phyloP scores from a whole-genome alignment of 2,888 invertebrate species.

The Melitaea athalia region DNA sequence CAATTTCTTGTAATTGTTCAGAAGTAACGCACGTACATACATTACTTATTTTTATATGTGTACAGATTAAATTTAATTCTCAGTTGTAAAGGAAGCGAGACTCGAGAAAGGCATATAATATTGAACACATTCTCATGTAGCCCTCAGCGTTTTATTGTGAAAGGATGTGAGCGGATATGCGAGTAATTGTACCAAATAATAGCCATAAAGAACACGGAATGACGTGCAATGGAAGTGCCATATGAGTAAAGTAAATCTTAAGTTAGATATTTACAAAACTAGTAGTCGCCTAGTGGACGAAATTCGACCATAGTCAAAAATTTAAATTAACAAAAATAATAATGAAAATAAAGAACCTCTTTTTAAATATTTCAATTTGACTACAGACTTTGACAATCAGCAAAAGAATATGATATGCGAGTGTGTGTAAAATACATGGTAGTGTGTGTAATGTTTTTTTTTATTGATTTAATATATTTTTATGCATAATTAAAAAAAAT shows the following conservation, averaged over 20 bases:
- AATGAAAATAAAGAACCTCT: too few relatives aligned
- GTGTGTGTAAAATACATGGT: too few relatives aligned
- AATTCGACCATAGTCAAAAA: too few relatives aligned
- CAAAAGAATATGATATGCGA: too few relatives aligned
- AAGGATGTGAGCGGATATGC: conserved; percentile 34
- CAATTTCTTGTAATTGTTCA: too few relatives aligned
- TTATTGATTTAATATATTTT: too few relatives aligned
- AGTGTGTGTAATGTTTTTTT: too few relatives aligned
- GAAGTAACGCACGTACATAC: not conserved
- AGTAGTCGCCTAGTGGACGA: too few relatives aligned
- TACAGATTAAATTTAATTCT: conserved; percentile 2
- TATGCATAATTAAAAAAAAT: too few relatives aligned
- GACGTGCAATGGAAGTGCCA: conserved; percentile 11
- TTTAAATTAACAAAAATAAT: too few relatives aligned
- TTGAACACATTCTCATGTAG: conserved; percentile 20
- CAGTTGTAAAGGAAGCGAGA: conserved; percentile 10
- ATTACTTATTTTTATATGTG: not conserved
- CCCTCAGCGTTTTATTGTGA: conserved; percentile 37
- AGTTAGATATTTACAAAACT: not conserved
- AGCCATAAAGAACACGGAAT: conserved; percentile 17
- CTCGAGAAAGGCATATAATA: conserved; percentile 10
- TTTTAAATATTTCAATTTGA: too few relatives aligned
- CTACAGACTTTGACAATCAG: too few relatives aligned
- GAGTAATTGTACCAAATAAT: conserved; percentile 26
- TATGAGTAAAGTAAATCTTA: not conserved